phyloP scores from a whole-genome alignment of 2,797 vertebrate species.

The Myioborus miniatus region DNA sequence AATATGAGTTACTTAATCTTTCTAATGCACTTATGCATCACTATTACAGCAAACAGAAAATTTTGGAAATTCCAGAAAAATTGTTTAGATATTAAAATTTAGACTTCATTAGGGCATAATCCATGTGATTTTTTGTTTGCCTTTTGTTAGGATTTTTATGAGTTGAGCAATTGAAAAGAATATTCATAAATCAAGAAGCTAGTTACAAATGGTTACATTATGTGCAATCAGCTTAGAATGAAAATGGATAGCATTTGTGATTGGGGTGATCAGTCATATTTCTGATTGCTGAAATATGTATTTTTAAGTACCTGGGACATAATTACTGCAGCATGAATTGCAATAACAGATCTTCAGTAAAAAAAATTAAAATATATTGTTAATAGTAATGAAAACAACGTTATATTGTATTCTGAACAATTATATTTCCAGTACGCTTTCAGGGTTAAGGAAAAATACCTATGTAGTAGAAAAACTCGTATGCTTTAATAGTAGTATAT shows the following conservation, averaged over 20 bases:
- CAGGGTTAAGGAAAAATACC: not conserved
- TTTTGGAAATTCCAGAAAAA: not conserved
- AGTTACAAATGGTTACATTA: not conserved
- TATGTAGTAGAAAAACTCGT: not conserved
- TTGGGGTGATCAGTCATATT: not conserved
- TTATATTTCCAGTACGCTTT: not conserved
- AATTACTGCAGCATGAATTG: not conserved
- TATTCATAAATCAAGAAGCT: not conserved
- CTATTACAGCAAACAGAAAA: not conserved
- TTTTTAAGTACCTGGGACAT: not conserved
- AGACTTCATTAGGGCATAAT: not conserved
- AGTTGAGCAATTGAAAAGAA: not conserved
- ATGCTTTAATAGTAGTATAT: not conserved
- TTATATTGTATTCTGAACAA: not conserved
- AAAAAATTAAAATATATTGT: not conserved
- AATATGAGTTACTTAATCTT: not conserved
- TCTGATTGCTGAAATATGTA: not conserved
- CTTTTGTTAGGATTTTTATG: not conserved
- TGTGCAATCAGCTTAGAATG: not conserved
- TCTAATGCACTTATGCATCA: not conserved
- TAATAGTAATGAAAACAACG: not conserved
- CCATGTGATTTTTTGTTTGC: not conserved
- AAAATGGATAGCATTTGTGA: not conserved
- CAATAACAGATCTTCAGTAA: not conserved
- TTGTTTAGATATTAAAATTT: not conserved